phyloP scores from a whole-genome alignment of 2,888 invertebrate species.

The Trilocha varians region DNA sequence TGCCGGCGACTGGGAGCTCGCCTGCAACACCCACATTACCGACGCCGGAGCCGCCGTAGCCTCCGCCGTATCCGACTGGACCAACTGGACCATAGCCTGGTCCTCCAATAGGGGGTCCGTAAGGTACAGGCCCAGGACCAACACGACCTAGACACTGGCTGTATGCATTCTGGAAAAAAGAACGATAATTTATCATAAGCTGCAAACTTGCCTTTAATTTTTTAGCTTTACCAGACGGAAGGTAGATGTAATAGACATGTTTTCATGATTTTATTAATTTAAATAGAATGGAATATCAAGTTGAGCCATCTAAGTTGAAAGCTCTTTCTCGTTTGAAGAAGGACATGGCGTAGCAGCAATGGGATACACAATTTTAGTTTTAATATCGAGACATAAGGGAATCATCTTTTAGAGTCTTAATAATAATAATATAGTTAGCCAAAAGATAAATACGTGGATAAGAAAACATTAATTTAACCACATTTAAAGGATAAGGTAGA shows the following conservation, averaged over 20 bases:
- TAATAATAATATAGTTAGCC: no score
- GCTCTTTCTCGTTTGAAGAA: background rate
- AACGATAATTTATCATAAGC: background rate
- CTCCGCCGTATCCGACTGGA: conserved; percentile 6
- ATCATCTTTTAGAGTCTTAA: no score
- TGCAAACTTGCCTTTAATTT: no score
- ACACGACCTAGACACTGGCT: conserved; percentile 8
- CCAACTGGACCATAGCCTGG: conserved; percentile 7
- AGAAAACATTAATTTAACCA: background rate
- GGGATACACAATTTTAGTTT: no score
- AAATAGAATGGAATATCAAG: background rate
- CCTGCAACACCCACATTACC: conserved; percentile 20
- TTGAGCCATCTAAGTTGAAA: background rate
- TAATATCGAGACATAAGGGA: no score
- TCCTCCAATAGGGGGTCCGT: conserved; percentile 4
- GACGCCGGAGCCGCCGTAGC: conserved; percentile 18
- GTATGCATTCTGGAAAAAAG: conserved; percentile 6
- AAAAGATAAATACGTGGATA: no score
- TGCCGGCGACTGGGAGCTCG: conserved; percentile 22
- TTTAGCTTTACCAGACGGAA: no score
- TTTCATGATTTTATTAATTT: no score
- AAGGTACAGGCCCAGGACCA: no score
- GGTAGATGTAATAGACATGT: no score
- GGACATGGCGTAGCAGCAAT: no score
- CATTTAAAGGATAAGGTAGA: background rate